Evolutionary conservation across 2,797 vertebrate species (phyloP).

Genomic region (Artibeus jamaicensis): DNA sequence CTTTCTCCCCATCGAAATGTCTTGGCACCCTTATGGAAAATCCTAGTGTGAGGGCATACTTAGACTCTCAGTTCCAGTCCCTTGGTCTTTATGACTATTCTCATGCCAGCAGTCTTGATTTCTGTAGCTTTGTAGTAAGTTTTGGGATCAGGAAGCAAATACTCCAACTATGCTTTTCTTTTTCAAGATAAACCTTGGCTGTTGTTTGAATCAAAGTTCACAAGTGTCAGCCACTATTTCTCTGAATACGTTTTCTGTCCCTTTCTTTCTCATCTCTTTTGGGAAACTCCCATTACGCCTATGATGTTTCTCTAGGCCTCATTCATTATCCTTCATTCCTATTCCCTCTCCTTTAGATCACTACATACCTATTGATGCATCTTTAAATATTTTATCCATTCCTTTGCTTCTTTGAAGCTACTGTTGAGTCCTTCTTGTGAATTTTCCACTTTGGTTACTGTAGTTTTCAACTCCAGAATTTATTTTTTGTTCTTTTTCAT

Average conservation of each 20-base stretch:
- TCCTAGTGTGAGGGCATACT: no score
- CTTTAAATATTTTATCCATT: neutral
- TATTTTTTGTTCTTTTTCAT: neutral
- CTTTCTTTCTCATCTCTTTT: neutral
- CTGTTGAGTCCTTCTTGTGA: neutral
- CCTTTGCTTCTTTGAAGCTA: neutral
- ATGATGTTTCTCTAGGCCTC: neutral
- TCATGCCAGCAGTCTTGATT: neutral
- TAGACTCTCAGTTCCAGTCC: neutral
- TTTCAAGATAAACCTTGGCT: neutral
- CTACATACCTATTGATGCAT: neutral
- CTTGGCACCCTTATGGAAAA: neutral
- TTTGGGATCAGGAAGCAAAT: neutral
- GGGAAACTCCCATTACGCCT: neutral
- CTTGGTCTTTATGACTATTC: neutral
- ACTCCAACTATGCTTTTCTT: neutral
- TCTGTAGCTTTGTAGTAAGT: neutral
- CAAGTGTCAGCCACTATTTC: neutral
- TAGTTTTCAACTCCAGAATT: neutral
- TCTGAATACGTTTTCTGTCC: neutral
- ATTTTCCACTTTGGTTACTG: neutral
- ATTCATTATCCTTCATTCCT: neutral
- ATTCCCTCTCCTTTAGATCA: neutral
- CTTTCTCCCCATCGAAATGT: neutral
- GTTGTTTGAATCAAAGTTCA: neutral